These are phyloP conservation scores for Gymnoscopelus microlampas DNA, from an alignment of 2,797 vertebrate genomes.

Conservation along the genomic window DNA sequence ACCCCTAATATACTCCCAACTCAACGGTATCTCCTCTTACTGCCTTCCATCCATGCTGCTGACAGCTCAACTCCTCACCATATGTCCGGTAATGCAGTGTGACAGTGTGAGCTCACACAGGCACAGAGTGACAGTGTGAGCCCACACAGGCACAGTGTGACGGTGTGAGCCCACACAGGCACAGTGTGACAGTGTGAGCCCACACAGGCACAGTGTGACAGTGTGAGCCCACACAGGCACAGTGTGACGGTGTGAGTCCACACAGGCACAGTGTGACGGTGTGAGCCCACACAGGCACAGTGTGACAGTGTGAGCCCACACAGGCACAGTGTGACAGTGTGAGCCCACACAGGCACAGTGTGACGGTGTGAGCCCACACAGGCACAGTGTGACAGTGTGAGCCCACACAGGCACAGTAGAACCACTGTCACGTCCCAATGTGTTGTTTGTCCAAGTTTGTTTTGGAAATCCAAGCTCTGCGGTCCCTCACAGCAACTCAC, in stretches of 20 bases:
- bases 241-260: constrained; percentile 21
- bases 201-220: constrained; percentile 36
- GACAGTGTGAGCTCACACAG: neutral
- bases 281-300: constrained; percentile 28
- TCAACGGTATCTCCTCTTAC: too few species aligned
- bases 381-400: constrained; percentile 9
- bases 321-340: constrained; percentile 38
- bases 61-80: too few species aligned
- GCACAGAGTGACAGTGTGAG: constrained; percentile 37
- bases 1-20: too few species aligned
- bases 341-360: constrained; percentile 32
- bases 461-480: constrained; percentile 46
- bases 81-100: too few species aligned
- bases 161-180: neutral
- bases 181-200: constrained; percentile 39
- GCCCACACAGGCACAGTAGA: constrained; percentile 32
- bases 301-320: neutral
- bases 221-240: constrained; percentile 16
- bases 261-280: constrained; percentile 37
- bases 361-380: neutral
- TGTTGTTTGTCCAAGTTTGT: constrained; percentile 56
- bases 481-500: constrained; percentile 30
- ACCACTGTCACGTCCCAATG: constrained; percentile 40
- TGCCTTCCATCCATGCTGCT: too few species aligned
- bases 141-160: constrained; percentile 36